A percentile compares a stretch with the other conserved stretches of the same genome.
Evolutionary conservation across 2,113 vertebrate species (phyloP).

Genomic region (Pterocles orientalis): DNA sequence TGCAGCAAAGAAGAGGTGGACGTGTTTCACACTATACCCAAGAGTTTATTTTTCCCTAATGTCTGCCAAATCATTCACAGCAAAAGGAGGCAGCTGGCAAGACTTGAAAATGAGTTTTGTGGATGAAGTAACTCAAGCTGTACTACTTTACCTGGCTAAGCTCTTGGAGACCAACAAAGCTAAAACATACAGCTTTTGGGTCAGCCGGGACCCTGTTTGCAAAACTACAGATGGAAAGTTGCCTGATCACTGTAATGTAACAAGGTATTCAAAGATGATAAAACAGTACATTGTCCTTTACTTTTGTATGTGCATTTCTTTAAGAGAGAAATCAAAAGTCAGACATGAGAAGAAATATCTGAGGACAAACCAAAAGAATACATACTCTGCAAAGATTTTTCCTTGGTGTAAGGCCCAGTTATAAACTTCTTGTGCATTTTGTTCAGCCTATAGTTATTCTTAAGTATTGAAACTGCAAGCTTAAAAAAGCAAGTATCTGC

Average conservation of each 20-base stretch:
- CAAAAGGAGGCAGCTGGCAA: conserved; percentile 4
- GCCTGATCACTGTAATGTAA: not conserved
- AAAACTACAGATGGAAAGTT: conserved; percentile 10
- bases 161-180: conserved; percentile 11
- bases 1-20: not conserved
- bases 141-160: conserved; percentile 4
- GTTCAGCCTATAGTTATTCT: not conserved
- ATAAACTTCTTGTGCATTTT: not conserved
- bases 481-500: not conserved
- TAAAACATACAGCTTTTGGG: conserved; percentile 7
- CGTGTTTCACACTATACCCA: not conserved
- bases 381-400: not conserved
- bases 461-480: not conserved
- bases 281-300: not conserved
- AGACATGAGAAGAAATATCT: not conserved
- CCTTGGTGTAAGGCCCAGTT: not conserved
- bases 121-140: conserved; percentile 40
- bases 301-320: not conserved
- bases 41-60: not conserved
- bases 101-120: conserved; percentile 15
- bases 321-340: not conserved
- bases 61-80: conserved; percentile 21
- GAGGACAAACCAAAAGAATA: not conserved
- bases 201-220: not conserved
- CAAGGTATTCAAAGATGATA: not conserved